Evolutionary conservation across 2,888 invertebrate genomes (phyloP).

Genomic region (Girardia tigrina): DNA sequence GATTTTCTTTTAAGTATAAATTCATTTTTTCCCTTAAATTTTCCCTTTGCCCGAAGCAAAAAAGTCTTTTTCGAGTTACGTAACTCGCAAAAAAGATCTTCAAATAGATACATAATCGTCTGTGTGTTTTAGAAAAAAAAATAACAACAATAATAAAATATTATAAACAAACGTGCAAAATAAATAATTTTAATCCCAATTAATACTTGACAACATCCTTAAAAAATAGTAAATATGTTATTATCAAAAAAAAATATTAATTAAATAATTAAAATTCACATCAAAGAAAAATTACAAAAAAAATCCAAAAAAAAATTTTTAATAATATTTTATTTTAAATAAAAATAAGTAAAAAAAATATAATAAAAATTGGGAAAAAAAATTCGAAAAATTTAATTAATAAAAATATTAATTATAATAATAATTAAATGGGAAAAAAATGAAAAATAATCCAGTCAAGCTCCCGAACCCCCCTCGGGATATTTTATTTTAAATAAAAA

Average conservation of each 20-base stretch:
- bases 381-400: background rate
- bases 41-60: background rate
- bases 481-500: no score
- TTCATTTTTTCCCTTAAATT: background rate
- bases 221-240: background rate
- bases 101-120: background rate
- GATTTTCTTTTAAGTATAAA: background rate
- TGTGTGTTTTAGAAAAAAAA: background rate
- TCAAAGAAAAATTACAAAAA: no score
- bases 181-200: background rate
- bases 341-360: no score
- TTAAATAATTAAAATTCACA: no score
- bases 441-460: background rate
- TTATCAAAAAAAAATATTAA: no score
- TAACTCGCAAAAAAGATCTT: background rate
- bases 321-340: no score
- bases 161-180: background rate
- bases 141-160: background rate
- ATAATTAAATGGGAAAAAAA: background rate
- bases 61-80: background rate
- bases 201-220: background rate
- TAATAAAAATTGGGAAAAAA: no score
- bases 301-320: no score
- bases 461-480: no score
- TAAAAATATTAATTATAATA: background rate